A percentile compares a stretch with the other conserved stretches of the same genome.
Evolutionary conservation across 2,888 invertebrate species (phyloP).

Genomic region (Andrena praecox): DNA sequence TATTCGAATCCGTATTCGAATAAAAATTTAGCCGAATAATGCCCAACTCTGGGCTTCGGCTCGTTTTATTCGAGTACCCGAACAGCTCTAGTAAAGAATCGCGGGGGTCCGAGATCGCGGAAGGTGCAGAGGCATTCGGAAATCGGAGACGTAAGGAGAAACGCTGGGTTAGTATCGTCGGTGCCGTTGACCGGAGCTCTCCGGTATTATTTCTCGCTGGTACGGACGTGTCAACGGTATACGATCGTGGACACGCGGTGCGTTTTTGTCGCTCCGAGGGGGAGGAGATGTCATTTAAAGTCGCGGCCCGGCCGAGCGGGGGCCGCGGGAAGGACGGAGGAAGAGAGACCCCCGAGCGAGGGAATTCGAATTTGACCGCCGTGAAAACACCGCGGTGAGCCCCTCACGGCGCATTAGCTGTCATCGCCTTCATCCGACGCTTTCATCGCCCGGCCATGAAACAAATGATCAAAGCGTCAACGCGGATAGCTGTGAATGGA

Average conservation of each 20-base stretch:
- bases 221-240: slow-evolving; percentile 47
- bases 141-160: neutral
- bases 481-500: slow-evolving; percentile 74
- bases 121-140: neutral
- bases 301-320: slow-evolving; percentile 52
- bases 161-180: neutral
- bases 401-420: slow-evolving; percentile 73
- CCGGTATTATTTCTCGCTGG: slow-evolving; percentile 29
- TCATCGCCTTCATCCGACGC: slow-evolving; percentile 74
- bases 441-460: slow-evolving; percentile 75
- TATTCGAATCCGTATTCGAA: too few relatives aligned
- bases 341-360: slow-evolving; percentile 33
- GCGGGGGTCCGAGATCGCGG: neutral
- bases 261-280: slow-evolving; percentile 55
- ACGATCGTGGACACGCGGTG: slow-evolving; percentile 48
- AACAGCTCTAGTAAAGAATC: too few relatives aligned
- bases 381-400: slow-evolving; percentile 72
- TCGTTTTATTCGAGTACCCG: too few relatives aligned
- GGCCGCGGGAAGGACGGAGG: slow-evolving; percentile 5
- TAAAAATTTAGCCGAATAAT: too few relatives aligned
- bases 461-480: slow-evolving; percentile 80
- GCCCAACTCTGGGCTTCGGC: too few relatives aligned
- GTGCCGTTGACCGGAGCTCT: slow-evolving; percentile 4
- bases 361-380: slow-evolving; percentile 65
- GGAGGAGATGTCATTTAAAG: slow-evolving; percentile 67